Conservation (phyloP, 2,888 invertebrate genomes). For the Drosophila demipolita region DNA sequence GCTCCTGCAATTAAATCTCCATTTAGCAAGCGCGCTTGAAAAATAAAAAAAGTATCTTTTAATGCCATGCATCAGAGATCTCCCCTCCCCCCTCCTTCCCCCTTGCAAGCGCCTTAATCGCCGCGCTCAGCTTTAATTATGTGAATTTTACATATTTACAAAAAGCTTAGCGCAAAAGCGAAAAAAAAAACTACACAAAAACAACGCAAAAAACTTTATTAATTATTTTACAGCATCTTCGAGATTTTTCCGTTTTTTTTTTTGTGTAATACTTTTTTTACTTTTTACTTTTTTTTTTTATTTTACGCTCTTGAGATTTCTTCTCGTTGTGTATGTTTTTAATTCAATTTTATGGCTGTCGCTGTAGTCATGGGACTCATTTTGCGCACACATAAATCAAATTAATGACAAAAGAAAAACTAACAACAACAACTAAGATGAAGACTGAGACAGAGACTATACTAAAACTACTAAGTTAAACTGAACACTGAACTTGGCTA, state of each 20-base stretch:
- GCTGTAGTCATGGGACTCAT: conserved; percentile 58
- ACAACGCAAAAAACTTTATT: conserved; percentile 80
- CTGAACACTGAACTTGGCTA: conserved; percentile 1
- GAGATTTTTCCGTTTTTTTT: conserved; percentile 36
- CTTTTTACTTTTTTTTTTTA: conserved; percentile 28
- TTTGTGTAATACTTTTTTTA: conserved; percentile 8
- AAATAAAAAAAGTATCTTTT: conserved; percentile 68
- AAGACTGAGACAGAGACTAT: background rate
- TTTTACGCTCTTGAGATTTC: conserved; percentile 43
- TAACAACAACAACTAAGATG: conserved; percentile 15
- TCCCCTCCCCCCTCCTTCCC: background rate
- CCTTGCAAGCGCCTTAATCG: conserved; percentile 63
- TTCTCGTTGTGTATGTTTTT: conserved; percentile 46
- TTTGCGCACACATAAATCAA: conserved; percentile 72
- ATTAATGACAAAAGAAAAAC: conserved; percentile 68
- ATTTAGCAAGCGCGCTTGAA: conserved; percentile 66
- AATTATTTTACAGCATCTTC: conserved; percentile 78
- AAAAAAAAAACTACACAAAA: conserved; percentile 9
- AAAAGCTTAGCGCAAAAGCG: conserved; percentile 70
- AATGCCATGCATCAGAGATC: conserved; percentile 45
- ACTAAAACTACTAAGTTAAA: background rate
- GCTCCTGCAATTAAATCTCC: conserved; percentile 82
- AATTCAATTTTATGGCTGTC: conserved; percentile 80
- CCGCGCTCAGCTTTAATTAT: conserved; percentile 73
- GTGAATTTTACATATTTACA: conserved; percentile 81